These are phyloP conservation scores for Oreochromis tanganicae DNA, from an alignment of 2,113 vertebrate genomes.

Conservation along the genomic window DNA sequence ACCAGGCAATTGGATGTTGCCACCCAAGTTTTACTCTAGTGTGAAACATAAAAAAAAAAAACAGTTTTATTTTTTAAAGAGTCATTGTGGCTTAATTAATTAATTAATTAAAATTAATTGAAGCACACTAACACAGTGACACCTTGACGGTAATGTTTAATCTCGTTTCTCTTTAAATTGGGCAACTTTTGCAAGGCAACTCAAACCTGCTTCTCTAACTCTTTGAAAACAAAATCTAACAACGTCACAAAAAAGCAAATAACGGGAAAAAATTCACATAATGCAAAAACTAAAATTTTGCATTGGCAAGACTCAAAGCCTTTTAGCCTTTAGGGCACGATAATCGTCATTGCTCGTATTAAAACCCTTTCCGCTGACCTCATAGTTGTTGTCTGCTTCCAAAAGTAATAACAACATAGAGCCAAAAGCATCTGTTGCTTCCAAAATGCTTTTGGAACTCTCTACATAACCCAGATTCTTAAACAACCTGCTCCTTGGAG, in stretches of 20 bases:
- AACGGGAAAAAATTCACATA: background rate
- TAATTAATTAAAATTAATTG: background rate
- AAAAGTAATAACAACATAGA: background rate
- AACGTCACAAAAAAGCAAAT: background rate
- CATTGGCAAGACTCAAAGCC: background rate
- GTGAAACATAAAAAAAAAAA: background rate
- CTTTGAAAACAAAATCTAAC: background rate
- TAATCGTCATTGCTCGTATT: background rate
- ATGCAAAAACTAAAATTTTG: background rate
- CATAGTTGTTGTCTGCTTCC: background rate
- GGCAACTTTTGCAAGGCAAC: background rate
- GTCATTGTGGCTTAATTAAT: background rate
- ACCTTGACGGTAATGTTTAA: background rate
- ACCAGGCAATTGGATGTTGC: background rate
- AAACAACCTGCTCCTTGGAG: constrained; percentile 15
- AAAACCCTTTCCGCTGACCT: background rate
- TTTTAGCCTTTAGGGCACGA: background rate
- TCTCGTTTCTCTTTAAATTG: background rate
- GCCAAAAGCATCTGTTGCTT: constrained; percentile 21
- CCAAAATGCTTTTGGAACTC: background rate
- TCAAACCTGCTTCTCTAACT: background rate
- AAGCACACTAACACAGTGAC: background rate
- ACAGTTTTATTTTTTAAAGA: background rate
- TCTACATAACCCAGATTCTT: constrained; percentile 29
- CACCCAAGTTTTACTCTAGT: background rate